A percentile compares a stretch with the other conserved stretches of the same genome.
These are phyloP conservation scores for Puffinus mauretanicus DNA, from an alignment of 2,113 vertebrate species.

Conservation along the genomic window DNA sequence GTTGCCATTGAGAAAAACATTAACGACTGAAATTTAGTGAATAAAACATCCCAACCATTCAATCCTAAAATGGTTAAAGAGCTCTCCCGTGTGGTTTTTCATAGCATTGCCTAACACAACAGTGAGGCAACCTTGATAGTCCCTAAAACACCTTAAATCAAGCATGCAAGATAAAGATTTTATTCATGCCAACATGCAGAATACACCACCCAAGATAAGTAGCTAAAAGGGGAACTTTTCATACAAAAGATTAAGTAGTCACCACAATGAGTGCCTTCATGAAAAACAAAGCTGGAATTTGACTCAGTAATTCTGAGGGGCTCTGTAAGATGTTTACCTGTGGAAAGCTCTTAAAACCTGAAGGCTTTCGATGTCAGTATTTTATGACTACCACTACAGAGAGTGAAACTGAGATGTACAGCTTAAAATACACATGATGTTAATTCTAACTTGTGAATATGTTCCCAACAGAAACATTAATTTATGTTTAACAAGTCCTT, in stretches of 20 bases:
- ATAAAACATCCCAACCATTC: not conserved
- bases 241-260: slow-evolving; percentile 75
- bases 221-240: slow-evolving; percentile 73
- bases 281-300: not conserved
- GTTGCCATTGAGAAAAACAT: not conserved
- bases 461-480: not conserved
- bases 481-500: not conserved
- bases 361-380: not conserved
- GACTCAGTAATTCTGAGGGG: not conserved
- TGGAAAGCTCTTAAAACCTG: not conserved
- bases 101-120: slow-evolving; percentile 35
- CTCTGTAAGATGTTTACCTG: not conserved
- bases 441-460: not conserved
- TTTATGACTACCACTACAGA: not conserved
- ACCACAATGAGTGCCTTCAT: slow-evolving; percentile 54
- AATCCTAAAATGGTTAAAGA: not conserved
- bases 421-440: not conserved
- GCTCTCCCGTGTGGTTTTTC: slow-evolving; percentile 56
- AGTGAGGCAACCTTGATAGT: not conserved
- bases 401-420: not conserved
- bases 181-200: slow-evolving; percentile 76
- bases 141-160: slow-evolving; percentile 3
- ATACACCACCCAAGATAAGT: slow-evolving; percentile 40
- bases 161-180: slow-evolving; percentile 68
- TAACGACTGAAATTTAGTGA: not conserved